Percentiles rank a stretch among this genome's conserved stretches.
These are phyloP conservation scores for Eublepharis macularius DNA, from an alignment of 2,113 vertebrate genomes.

Conservation along the genomic window DNA sequence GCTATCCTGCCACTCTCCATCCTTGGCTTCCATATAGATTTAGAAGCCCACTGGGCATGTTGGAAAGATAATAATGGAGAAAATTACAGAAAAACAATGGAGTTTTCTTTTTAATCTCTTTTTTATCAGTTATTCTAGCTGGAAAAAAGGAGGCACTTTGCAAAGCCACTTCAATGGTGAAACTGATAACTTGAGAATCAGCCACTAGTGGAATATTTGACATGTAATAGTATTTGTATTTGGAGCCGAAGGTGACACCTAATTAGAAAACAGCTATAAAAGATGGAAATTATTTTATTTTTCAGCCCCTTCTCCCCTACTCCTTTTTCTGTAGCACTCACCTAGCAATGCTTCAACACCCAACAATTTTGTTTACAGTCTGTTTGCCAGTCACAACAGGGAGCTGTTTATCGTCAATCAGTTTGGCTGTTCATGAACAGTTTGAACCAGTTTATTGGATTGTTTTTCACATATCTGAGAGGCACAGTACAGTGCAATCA, in stretches of 20 bases:
- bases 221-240: background rate
- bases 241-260: background rate
- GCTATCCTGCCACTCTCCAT: background rate
- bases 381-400: too few species aligned
- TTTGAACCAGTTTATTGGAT: too few species aligned
- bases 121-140: background rate
- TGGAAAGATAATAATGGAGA: background rate
- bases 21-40: background rate
- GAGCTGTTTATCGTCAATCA: too few species aligned
- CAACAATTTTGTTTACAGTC: too few species aligned
- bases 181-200: background rate
- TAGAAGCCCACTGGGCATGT: slow-evolving; percentile 4
- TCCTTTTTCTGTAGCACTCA: background rate
- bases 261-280: background rate
- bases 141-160: background rate
- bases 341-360: too few species aligned
- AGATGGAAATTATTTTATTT: background rate
- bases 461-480: too few species aligned
- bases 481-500: too few species aligned
- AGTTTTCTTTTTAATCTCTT: background rate
- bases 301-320: background rate
- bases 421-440: too few species aligned
- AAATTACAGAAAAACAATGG: background rate
- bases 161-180: background rate
- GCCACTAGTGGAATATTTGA: background rate